Percentiles rank a stretch among this genome's conserved stretches.
Conservation (phyloP, 1,140 invertebrate species). For the Globodera ellingtonae region DNA sequence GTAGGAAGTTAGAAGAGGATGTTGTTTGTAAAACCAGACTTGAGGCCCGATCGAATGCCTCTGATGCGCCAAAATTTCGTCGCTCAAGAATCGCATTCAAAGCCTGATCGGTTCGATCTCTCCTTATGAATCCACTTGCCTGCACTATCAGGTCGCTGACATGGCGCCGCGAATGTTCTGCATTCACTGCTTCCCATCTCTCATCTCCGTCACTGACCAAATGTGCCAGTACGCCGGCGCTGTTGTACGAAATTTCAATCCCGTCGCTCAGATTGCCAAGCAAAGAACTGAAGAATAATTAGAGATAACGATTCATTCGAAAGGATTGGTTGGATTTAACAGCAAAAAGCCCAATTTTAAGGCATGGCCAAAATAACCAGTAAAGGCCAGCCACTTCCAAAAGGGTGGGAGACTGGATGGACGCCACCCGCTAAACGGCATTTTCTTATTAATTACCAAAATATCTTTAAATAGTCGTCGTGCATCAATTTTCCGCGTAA, state of each 20-base stretch:
- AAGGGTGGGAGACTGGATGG: no score
- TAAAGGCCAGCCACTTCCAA: no score
- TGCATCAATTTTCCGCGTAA: slow-evolving; percentile 84
- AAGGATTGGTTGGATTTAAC: slow-evolving; percentile 26
- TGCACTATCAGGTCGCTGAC: slow-evolving; percentile 19
- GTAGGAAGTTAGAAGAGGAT: neutral
- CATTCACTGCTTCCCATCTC: slow-evolving; percentile 72
- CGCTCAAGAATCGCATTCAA: no score
- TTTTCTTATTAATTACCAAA: slow-evolving; percentile 66
- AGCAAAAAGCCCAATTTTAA: neutral
- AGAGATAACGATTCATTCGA: no score
- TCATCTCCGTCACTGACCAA: slow-evolving; percentile 86
- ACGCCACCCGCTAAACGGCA: no score
- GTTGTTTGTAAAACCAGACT: neutral
- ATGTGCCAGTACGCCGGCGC: slow-evolving; percentile 90
- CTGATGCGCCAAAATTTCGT: no score
- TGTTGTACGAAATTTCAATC: slow-evolving; percentile 96
- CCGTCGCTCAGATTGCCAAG: slow-evolving; percentile 80
- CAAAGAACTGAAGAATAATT: slow-evolving; percentile 71
- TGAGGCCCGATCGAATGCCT: neutral
- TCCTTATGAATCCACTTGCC: neutral
- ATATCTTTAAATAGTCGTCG: slow-evolving; percentile 79
- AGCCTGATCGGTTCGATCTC: neutral
- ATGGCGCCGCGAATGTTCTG: slow-evolving; percentile 7
- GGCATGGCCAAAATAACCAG: no score